Evolutionary conservation across 2,113 vertebrate genomes (phyloP).

Genomic region (Corapipo altera): DNA sequence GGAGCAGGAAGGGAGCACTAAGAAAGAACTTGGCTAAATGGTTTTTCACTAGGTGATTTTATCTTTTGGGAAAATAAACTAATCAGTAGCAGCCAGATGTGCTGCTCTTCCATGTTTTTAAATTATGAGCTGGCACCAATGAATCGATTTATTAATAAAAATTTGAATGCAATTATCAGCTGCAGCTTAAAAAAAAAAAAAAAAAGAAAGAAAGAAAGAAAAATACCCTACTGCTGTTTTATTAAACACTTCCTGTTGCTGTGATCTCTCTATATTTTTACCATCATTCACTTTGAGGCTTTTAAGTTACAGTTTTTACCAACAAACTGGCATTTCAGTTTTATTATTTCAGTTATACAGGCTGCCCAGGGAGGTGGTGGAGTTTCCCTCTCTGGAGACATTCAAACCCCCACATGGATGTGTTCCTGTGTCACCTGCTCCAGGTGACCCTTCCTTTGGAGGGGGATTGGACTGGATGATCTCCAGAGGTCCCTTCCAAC

Average conservation of each 20-base stretch:
- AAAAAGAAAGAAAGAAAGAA: neutral
- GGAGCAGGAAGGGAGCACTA: neutral
- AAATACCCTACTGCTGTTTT: neutral
- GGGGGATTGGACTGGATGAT: neutral
- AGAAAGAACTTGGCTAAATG: neutral
- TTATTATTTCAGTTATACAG: neutral
- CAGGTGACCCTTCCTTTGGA: neutral
- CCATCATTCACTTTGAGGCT: neutral
- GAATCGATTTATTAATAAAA: neutral
- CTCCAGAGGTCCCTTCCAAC: neutral
- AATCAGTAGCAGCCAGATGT: neutral
- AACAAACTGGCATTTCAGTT: neutral
- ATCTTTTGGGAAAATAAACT: neutral
- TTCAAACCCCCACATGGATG: neutral
- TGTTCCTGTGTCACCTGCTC: neutral
- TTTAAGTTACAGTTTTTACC: neutral
- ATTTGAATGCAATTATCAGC: neutral
- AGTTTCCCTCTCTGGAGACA: neutral
- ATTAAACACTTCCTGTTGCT: neutral
- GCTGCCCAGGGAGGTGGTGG: neutral
- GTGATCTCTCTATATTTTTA: neutral
- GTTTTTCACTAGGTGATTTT: neutral
- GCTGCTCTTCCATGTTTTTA: neutral
- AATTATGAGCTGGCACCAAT: neutral
- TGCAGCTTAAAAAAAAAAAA: neutral